Percentiles rank a stretch among this genome's conserved stretches.
Conservation (phyloP, 1,140 invertebrate genomes). For the Trichoplusia ni region DNA sequence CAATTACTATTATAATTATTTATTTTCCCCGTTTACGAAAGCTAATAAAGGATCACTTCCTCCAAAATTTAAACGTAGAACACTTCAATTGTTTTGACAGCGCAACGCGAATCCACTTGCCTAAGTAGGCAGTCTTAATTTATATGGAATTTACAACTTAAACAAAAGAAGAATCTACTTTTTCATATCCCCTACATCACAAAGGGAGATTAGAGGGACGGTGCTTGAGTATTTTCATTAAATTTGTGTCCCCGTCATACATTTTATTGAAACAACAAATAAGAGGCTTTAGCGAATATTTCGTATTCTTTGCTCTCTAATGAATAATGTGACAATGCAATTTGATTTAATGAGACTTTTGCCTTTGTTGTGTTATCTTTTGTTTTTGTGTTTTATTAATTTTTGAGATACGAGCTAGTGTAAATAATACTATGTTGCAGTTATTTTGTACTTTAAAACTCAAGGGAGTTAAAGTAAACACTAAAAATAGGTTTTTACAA, state of each 20-base stretch:
- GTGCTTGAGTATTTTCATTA: conserved; percentile 32
- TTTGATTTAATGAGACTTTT: conserved; percentile 15
- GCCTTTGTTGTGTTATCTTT: not conserved
- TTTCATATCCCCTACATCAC: conserved; percentile 26
- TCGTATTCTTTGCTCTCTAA: conserved; percentile 27
- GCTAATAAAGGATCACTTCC: no score
- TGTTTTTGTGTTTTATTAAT: not conserved
- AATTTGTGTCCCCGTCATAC: conserved; percentile 24
- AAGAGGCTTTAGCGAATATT: conserved; percentile 27
- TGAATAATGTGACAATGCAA: conserved; percentile 22
- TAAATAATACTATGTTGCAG: no score
- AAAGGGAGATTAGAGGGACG: conserved; percentile 26
- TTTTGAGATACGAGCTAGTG: not conserved
- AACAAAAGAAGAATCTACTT: conserved; percentile 12
- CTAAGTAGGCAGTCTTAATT: no score
- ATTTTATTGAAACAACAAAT: conserved; percentile 31
- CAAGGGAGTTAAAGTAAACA: no score
- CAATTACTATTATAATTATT: no score
- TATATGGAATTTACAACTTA: conserved; percentile 6
- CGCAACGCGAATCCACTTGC: no score
- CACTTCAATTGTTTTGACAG: no score
- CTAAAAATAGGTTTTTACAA: no score
- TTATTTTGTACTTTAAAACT: no score
- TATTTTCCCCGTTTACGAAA: no score
- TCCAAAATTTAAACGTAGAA: no score